Percentiles rank a stretch among this genome's conserved stretches.
Evolutionary conservation across 2,113 vertebrate genomes (phyloP).

Genomic region (Epinephelus moara): DNA sequence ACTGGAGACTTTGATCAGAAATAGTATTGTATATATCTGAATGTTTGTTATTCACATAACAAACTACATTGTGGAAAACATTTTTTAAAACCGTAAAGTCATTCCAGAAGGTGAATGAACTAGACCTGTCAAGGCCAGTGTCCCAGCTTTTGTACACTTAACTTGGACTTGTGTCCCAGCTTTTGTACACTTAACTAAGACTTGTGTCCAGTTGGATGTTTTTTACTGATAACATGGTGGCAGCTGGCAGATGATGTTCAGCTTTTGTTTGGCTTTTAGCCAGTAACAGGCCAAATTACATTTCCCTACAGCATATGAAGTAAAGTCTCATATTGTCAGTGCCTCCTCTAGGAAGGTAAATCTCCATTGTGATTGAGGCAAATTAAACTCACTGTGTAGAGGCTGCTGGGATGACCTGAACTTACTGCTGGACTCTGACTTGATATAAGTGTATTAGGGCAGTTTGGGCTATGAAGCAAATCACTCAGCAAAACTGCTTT

Average conservation of each 20-base stretch:
- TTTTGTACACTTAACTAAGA: conserved; percentile 20
- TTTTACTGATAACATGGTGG: conserved; percentile 28
- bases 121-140: not conserved
- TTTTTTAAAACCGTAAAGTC: not conserved
- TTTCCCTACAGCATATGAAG: no score
- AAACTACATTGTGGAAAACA: not conserved
- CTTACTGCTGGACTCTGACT: not conserved
- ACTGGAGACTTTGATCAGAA: not conserved
- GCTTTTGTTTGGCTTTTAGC: not conserved
- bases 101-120: conserved; percentile 19
- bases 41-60: not conserved
- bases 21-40: not conserved
- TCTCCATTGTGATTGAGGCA: no score
- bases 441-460: not conserved
- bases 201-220: conserved; percentile 20
- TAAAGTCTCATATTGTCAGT: no score
- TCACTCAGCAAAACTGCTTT: not conserved
- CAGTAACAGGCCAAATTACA: no score
- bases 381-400: no score
- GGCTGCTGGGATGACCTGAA: no score
- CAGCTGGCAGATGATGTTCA: no score
- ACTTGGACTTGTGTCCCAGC: conserved; percentile 22
- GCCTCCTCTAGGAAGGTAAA: no score
- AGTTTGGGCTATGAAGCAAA: not conserved
- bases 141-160: not conserved